Evolutionary conservation across 2,888 invertebrate genomes (phyloP), one percentile per base, ranked within the genome.

Genomic region (Rhimphoctona megacephalus): DNA sequence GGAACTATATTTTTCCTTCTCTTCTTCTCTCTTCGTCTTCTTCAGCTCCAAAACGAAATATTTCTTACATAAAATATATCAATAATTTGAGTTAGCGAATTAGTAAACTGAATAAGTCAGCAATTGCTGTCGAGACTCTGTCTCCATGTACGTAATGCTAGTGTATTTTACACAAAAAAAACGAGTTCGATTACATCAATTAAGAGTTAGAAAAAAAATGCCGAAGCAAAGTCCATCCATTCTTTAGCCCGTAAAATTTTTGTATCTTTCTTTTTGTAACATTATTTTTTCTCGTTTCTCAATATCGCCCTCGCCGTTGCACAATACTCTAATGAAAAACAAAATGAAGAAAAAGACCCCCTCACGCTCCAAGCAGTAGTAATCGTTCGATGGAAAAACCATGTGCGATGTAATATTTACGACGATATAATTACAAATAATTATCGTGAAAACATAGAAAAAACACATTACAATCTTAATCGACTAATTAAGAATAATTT

Each of bases 91-190:
- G 30, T 64, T 66, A 70, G 79, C 19, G 25, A n/a, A 74, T 36
- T 64, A 64, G 79, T 70, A 52, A 46, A 57, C 25, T 17, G 25
- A 25, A 17, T n/a, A 66, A 81, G 22, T 66, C 67, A 39, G 36
- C 4, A 36, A 52, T 76, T 54, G n/a, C 39, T 25, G 33, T 30
- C 74, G 49, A 61, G 49, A 49, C 67, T 66, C 70, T 22, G 30
- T 83, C 81, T 73, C 76, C 74, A 76, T 82, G 81, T 86, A 86
- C 83, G 86, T 83, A 86, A 86, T 81, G 73, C 77, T 83, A 86
- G 83, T 86, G 77, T 86, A 86, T 86, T 86, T 86, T 86, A 86
- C 86, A 86, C 86, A 83, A 76, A 85, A 73, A 76, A 81, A 76
- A 78, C 30, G 73, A 22, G 67, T 83, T 86, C 78, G 76, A 83